phyloP scores from a whole-genome alignment of 2,797 vertebrate species.

The Enteromius viviparus region DNA sequence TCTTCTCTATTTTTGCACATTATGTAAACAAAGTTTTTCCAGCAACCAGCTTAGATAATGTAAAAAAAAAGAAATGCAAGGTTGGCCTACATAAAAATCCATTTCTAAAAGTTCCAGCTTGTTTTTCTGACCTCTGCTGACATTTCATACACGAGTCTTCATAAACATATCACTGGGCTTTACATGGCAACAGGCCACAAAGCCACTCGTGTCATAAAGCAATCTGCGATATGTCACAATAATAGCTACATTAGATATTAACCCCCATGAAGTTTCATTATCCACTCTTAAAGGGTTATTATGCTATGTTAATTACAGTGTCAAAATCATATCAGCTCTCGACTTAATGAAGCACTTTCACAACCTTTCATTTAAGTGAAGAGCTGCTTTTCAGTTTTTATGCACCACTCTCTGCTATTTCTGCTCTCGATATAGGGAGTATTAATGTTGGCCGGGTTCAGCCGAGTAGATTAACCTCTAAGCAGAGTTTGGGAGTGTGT shows the following conservation, averaged over 20 bases:
- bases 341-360: slow-evolving; percentile 37
- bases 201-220: slow-evolving; percentile 30
- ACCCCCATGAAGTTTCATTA: slow-evolving; percentile 44
- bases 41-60: not conserved
- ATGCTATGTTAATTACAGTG: slow-evolving; percentile 40
- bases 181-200: slow-evolving; percentile 40
- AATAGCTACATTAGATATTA: slow-evolving; percentile 35
- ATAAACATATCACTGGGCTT: not conserved
- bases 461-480: slow-evolving; percentile 49
- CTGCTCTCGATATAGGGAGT: slow-evolving; percentile 28
- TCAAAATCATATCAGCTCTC: slow-evolving; percentile 41
- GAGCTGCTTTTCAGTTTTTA: slow-evolving; percentile 34
- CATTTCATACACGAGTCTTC: not conserved
- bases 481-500: slow-evolving; percentile 13
- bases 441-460: slow-evolving; percentile 51
- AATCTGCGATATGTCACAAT: slow-evolving; percentile 38
- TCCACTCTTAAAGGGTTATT: slow-evolving; percentile 37
- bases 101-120: not conserved
- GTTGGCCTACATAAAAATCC: not conserved
- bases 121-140: not conserved
- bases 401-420: slow-evolving; percentile 2
- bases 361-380: slow-evolving; percentile 38
- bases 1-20: not conserved
- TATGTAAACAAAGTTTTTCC: not conserved
- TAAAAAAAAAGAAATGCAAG: not conserved